Conservation (phyloP, 2,888 invertebrate genomes). For the Drosophila anceps region DNA sequence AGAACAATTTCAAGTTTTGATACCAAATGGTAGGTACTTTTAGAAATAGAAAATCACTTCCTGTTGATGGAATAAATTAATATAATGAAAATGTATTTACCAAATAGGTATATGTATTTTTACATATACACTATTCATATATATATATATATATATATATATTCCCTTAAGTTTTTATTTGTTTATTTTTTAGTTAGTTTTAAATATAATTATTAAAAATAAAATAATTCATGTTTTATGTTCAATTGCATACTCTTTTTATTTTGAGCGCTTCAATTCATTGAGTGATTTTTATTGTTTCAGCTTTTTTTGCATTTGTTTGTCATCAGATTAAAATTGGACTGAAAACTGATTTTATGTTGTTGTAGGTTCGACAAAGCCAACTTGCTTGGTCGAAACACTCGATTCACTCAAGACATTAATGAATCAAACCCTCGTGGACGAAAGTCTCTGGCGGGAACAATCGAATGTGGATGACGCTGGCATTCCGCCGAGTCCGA, state of each 20-base stretch:
- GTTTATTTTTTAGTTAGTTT: slow-evolving; percentile 9
- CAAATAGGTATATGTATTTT: slow-evolving; percentile 2
- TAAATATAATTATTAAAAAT: slow-evolving; percentile 4
- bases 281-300: slow-evolving; percentile 11
- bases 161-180: slow-evolving; percentile 11
- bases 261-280: slow-evolving; percentile 19
- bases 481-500: slow-evolving; percentile 21
- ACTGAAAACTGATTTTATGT: slow-evolving; percentile 27
- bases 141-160: not conserved
- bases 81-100: not conserved
- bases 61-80: not conserved
- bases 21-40: not conserved
- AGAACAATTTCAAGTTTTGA: not conserved
- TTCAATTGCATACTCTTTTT: slow-evolving; percentile 9
- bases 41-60: not conserved
- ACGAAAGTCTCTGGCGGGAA: slow-evolving; percentile 81
- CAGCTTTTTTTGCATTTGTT: slow-evolving; percentile 6
- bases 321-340: slow-evolving; percentile 3
- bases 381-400: slow-evolving; percentile 39
- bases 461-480: slow-evolving; percentile 72
- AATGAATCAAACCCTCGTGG: slow-evolving; percentile 71
- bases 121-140: not conserved
- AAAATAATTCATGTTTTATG: slow-evolving; percentile 12
- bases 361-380: slow-evolving; percentile 54
- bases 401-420: slow-evolving; percentile 70